Evolutionary conservation across 2,888 invertebrate genomes (phyloP), one percentile per base, ranked within the genome.

Genomic region (Labia minor): DNA sequence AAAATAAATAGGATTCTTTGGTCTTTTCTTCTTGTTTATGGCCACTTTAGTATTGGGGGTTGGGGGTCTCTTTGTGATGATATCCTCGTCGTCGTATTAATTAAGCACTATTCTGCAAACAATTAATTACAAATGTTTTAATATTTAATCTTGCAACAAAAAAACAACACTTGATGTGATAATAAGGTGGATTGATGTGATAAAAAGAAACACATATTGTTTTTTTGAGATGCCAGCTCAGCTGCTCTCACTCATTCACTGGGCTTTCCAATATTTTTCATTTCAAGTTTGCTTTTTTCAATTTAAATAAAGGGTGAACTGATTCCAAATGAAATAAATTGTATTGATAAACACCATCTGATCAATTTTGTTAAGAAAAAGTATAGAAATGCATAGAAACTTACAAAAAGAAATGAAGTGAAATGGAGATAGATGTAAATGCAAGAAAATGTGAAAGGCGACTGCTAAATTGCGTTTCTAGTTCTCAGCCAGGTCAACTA

Each of bases 391-490:
- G 4, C 49, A 49, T 8, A 14, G 2, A 49, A 49, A 49, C 49
- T 49, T 49, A 49, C 49, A 49, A 49, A 26, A 26, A 49, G 49
- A 10, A 49, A 11, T 49, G 49, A n/a, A 8, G 49, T 11, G 49
- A 49, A 49, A n/a, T 49, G 16, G 49, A 3, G 49, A 8, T 10
- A 49, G 49, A 49, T 10, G 49, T 49, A 49, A 49, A 49, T 16
- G 49, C 49, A 49, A 49, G 49, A 14, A 49, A 49, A 49, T 49
- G 49, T 49, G 49, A 49, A 49, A 49, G 49, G 49, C 49, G 49
- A 49, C 49, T 49, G 49, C 49, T 49, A 49, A 49, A 49, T 49
- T 49, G 49, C 49, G 49, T 49, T 49, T 49, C 49, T 49, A 49
- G 49, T 49, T 49, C 49, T 49, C 49, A 49, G 49, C 49, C 49